Conservation (phyloP, 1,140 invertebrate genomes). For the Oppia nitens region DNA sequence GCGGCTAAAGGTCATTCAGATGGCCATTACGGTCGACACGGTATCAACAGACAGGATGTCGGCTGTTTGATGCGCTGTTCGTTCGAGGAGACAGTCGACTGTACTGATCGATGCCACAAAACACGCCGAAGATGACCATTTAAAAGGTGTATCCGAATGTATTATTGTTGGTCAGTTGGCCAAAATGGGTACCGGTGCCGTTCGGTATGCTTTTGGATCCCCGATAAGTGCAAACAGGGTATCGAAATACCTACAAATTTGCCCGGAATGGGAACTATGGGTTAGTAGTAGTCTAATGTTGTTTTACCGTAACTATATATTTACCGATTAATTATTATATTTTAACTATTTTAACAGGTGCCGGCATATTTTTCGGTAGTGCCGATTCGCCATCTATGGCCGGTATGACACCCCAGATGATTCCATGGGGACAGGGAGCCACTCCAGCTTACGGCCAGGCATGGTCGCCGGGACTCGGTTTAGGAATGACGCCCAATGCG, state of each 20-base stretch:
- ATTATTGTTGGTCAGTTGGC: slow-evolving; percentile 90
- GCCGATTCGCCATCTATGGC: slow-evolving; percentile 50
- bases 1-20: slow-evolving; percentile 96
- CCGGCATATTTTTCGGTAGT: slow-evolving; percentile 74
- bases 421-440: slow-evolving; percentile 75
- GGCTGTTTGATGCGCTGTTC: slow-evolving; percentile 82
- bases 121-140: slow-evolving; percentile 92
- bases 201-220: slow-evolving; percentile 93
- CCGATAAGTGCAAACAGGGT: slow-evolving; percentile 94
- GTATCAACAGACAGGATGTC: slow-evolving; percentile 98
- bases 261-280: slow-evolving; percentile 33
- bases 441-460: slow-evolving; percentile 51
- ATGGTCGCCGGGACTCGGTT: slow-evolving; percentile 68
- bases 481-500: slow-evolving; percentile 87
- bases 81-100: slow-evolving; percentile 42
- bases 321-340: slow-evolving; percentile 22
- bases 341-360: too few relatives aligned
- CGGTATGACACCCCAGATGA: slow-evolving; percentile 75
- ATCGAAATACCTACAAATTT: slow-evolving; percentile 80
- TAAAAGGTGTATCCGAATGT: slow-evolving; percentile 97
- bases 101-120: slow-evolving; percentile 95
- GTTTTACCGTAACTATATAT: slow-evolving; percentile 26
- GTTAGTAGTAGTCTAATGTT: slow-evolving; percentile 3
- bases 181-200: slow-evolving; percentile 79
- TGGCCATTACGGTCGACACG: slow-evolving; percentile 98